Percentiles rank a stretch among this genome's conserved stretches.
Conservation (phyloP, 2,797 vertebrate genomes). For the Epinephelus coioides region DNA sequence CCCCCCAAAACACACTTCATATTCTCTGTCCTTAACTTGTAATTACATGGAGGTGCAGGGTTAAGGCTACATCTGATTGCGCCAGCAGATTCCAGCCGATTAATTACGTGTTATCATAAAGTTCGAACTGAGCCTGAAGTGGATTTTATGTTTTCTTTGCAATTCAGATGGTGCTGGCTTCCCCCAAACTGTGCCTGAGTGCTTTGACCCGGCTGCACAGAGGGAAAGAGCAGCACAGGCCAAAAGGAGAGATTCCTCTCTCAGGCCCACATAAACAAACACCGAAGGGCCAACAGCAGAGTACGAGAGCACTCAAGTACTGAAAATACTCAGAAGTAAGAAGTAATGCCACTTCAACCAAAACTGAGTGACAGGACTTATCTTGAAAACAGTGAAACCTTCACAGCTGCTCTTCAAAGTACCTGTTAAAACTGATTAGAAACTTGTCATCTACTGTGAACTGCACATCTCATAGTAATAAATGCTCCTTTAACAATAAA, state of each 20-base stretch:
- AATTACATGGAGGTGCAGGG: conserved; percentile 73
- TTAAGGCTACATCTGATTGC: conserved; percentile 81
- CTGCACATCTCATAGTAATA: too few species aligned
- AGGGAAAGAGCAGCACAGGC: conserved; percentile 76
- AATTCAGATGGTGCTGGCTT: conserved; percentile 77
- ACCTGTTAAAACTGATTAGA: too few species aligned
- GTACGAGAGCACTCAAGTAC: background rate
- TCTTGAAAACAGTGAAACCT: background rate
- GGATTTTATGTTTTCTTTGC: conserved; percentile 82
- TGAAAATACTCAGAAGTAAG: conserved; percentile 15
- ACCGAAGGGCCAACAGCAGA: conserved; percentile 41
- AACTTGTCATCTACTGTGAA: background rate
- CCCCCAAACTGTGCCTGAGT: conserved; percentile 74
- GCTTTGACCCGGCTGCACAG: conserved; percentile 75
- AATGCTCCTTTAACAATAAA: background rate
- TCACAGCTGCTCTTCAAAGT: background rate
- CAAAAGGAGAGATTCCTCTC: conserved; percentile 79
- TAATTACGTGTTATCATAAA: conserved; percentile 83
- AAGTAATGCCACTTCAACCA: conserved; percentile 4
- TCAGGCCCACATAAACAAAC: conserved; percentile 81
- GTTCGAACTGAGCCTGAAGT: conserved; percentile 69
- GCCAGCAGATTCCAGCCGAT: conserved; percentile 80
- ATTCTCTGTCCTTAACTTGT: conserved; percentile 57
- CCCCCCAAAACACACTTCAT: conserved; percentile 47
- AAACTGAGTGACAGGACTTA: background rate